Percentiles rank a stretch among this genome's conserved stretches.
phyloP scores from a whole-genome alignment of 2,113 vertebrate genomes.

The Mohoua ochrocephala region DNA sequence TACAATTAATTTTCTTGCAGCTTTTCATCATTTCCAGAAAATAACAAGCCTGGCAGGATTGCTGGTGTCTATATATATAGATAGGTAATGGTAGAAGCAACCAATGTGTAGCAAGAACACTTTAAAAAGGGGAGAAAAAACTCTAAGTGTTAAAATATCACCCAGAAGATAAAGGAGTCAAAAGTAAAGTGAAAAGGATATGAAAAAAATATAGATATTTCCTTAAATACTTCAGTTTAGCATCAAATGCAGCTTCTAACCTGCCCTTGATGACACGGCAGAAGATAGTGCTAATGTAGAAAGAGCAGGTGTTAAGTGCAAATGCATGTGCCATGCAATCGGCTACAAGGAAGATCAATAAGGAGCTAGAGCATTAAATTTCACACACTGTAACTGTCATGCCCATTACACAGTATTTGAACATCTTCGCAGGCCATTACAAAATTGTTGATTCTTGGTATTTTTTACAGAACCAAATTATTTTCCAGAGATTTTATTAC shows the following conservation, averaged over 20 bases:
- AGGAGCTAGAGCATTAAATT: conserved; percentile 81
- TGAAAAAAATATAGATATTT: neutral
- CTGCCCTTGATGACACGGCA: conserved; percentile 42
- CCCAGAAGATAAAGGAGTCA: neutral
- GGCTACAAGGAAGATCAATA: conserved; percentile 69
- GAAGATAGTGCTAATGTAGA: conserved; percentile 75
- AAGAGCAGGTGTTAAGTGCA: conserved; percentile 65
- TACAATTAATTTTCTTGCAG: neutral
- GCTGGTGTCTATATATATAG: neutral
- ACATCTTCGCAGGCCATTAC: neutral
- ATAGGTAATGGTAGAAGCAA: neutral
- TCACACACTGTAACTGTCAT: conserved; percentile 67
- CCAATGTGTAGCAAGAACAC: neutral
- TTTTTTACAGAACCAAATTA: neutral
- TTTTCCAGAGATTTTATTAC: conserved; percentile 4
- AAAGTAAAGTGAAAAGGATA: neutral
- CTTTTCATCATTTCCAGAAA: neutral
- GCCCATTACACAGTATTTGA: conserved; percentile 28
- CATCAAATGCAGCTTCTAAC: neutral
- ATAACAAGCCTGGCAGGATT: neutral
- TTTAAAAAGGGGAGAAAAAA: accelerated
- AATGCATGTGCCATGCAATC: conserved; percentile 19
- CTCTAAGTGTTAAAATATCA: neutral
- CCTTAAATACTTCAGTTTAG: neutral
- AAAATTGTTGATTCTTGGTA: conserved; percentile 1